A percentile compares a stretch with the other conserved stretches of the same genome.
Conservation (phyloP, 2,888 invertebrate genomes). For the Agonopterix heracliana region DNA sequence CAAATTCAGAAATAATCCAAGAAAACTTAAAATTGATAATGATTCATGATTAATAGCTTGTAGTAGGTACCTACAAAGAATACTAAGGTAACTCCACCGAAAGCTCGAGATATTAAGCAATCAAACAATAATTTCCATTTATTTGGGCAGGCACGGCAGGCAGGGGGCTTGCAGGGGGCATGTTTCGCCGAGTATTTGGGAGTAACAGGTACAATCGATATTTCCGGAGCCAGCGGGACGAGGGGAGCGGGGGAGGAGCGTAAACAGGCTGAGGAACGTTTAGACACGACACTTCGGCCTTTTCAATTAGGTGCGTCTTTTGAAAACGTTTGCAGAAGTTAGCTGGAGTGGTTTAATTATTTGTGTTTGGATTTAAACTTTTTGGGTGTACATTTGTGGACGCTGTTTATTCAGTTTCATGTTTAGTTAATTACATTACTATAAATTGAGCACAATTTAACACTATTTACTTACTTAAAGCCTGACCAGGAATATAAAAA, state of each 20-base stretch:
- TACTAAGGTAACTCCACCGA: too few species aligned
- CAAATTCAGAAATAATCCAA: too few species aligned
- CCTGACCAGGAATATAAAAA: too few species aligned
- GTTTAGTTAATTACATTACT: too few species aligned
- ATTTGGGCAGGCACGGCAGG: slow-evolving; percentile 17
- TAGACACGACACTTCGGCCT: slow-evolving; percentile 36
- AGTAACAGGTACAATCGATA: slow-evolving; percentile 45
- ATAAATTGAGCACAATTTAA: too few species aligned
- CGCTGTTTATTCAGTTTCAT: neutral
- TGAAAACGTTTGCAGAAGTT: slow-evolving; percentile 2
- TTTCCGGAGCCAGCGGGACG: slow-evolving; percentile 28
- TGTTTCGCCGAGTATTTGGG: neutral
- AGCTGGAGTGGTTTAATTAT: neutral
- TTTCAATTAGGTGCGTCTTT: slow-evolving; percentile 16
- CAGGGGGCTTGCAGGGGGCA: neutral
- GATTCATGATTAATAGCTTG: too few species aligned
- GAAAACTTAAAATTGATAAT: too few species aligned
- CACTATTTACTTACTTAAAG: too few species aligned
- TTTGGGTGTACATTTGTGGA: neutral
- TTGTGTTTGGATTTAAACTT: neutral
- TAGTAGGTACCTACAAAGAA: too few species aligned
- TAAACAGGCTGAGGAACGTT: slow-evolving; percentile 39
- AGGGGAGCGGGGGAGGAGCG: slow-evolving; percentile 4
- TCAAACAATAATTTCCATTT: slow-evolving; percentile 29
- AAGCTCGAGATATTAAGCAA: slow-evolving; percentile 17